These are phyloP conservation scores for Girardinichthys multiradiatus DNA, from an alignment of 2,113 vertebrate species.

Conservation along the genomic window DNA sequence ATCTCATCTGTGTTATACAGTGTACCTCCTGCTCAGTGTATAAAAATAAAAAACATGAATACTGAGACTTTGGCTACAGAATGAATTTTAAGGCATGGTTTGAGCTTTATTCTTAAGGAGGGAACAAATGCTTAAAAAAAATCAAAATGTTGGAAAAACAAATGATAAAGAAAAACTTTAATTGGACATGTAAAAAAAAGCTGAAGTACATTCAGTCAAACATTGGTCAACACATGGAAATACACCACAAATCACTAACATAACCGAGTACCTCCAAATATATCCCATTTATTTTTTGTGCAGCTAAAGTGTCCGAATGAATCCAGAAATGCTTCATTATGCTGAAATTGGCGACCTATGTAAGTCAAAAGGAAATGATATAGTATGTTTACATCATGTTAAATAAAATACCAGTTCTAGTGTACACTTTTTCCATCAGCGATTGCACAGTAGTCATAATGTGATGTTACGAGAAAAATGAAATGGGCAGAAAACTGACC, in stretches of 20 bases:
- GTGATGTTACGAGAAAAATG: conserved; percentile 10
- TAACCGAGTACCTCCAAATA: conserved; percentile 63
- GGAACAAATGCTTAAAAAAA: background rate
- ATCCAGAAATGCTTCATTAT: conserved; percentile 12
- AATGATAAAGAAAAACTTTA: conserved; percentile 56
- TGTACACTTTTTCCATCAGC: background rate
- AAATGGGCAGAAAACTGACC: conserved; percentile 8
- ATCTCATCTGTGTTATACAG: background rate
- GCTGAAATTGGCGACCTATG: conserved; percentile 19
- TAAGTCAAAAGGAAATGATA: background rate
- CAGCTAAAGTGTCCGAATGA: conserved; percentile 28
- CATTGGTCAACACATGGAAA: conserved; percentile 46
- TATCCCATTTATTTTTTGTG: conserved; percentile 51
- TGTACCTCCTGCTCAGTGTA: conserved; percentile 11
- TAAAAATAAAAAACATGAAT: conserved; percentile 35
- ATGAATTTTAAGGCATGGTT: background rate
- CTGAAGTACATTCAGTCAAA: conserved; percentile 51
- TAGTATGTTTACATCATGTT: background rate
- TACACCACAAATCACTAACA: conserved; percentile 43
- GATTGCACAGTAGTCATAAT: background rate
- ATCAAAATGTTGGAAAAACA: background rate
- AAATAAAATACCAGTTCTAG: background rate
- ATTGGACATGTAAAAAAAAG: conserved; percentile 63
- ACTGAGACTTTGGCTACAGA: background rate
- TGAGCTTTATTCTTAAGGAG: background rate